Conservation (phyloP, 2,797 vertebrate genomes). For the Hydrophis major region DNA sequence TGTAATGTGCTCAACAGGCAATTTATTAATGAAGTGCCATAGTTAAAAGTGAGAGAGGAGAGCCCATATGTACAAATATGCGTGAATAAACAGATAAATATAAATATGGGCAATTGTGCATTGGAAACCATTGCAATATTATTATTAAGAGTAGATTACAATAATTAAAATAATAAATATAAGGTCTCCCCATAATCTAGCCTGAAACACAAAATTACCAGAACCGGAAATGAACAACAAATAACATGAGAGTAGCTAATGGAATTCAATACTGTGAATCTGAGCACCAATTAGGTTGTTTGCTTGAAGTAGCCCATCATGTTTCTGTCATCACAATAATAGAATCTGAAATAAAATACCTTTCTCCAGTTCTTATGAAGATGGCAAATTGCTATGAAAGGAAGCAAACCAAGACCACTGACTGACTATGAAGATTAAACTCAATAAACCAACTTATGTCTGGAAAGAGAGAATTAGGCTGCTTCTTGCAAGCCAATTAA, state of each 20-base stretch:
- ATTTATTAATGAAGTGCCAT: constrained; percentile 37
- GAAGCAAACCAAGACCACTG: neutral
- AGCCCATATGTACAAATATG: constrained; percentile 18
- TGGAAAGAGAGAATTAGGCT: neutral
- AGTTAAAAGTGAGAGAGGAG: neutral
- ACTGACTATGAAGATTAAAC: neutral
- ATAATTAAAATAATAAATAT: neutral
- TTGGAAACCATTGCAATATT: neutral
- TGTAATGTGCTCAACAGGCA: constrained; percentile 6
- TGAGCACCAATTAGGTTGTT: neutral
- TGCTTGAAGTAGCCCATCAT: too few species aligned
- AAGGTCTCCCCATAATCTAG: neutral
- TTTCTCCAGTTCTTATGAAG: neutral
- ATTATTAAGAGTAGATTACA: neutral
- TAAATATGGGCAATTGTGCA: neutral
- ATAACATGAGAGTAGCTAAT: neutral
- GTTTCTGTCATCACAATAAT: neutral
- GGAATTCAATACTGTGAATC: neutral
- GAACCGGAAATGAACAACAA: neutral
- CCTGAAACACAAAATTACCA: neutral
- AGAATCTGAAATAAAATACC: neutral
- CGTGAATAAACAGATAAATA: constrained; percentile 23
- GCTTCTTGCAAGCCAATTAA: neutral
- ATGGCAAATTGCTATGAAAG: too few species aligned
- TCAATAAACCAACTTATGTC: neutral